A percentile compares a stretch with the other conserved stretches of the same genome.
These are phyloP conservation scores for Rhingia rostrata DNA, from an alignment of 2,888 invertebrate genomes.

Conservation along the genomic window DNA sequence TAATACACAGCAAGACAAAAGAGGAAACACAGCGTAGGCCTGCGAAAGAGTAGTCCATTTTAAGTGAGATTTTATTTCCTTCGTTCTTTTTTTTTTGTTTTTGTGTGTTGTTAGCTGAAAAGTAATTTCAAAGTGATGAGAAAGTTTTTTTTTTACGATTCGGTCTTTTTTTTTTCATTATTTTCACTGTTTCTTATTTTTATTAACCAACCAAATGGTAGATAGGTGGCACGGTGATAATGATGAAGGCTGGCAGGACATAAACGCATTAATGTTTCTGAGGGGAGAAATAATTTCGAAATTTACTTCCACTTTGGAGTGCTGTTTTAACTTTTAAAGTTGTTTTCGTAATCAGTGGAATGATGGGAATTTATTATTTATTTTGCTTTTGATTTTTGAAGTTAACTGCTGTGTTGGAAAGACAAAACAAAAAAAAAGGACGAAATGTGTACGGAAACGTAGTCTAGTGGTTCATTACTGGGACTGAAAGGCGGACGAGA, in stretches of 20 bases:
- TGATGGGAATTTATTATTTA: conserved; percentile 69
- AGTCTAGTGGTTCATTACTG: conserved; percentile 12
- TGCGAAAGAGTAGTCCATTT: conserved; percentile 35
- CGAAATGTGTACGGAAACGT: no score
- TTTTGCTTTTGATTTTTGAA: conserved; percentile 48
- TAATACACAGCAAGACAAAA: conserved; percentile 5
- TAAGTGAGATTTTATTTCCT: conserved; percentile 17
- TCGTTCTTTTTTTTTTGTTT: conserved; percentile 15
- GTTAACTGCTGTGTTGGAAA: not conserved
- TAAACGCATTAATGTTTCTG: conserved; percentile 57
- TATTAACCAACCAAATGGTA: conserved; percentile 23
- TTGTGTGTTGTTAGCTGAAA: conserved; percentile 23
- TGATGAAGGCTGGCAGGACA: conserved; percentile 15
- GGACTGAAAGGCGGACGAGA: not conserved
- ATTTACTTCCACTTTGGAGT: conserved; percentile 60
- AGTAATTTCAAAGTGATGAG: conserved; percentile 69
- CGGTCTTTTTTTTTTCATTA: conserved; percentile 20
- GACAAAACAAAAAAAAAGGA: no score
- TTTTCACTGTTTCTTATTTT: conserved; percentile 5
- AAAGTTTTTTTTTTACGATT: conserved; percentile 54
- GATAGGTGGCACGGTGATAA: conserved; percentile 7
- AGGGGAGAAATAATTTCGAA: conserved; percentile 60
- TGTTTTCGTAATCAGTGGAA: conserved; percentile 56
- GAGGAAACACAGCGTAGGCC: conserved; percentile 10
- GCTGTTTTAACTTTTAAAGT: conserved; percentile 65